Conservation (phyloP, 2,888 invertebrate genomes). For the Drosophila mulleri region DNA sequence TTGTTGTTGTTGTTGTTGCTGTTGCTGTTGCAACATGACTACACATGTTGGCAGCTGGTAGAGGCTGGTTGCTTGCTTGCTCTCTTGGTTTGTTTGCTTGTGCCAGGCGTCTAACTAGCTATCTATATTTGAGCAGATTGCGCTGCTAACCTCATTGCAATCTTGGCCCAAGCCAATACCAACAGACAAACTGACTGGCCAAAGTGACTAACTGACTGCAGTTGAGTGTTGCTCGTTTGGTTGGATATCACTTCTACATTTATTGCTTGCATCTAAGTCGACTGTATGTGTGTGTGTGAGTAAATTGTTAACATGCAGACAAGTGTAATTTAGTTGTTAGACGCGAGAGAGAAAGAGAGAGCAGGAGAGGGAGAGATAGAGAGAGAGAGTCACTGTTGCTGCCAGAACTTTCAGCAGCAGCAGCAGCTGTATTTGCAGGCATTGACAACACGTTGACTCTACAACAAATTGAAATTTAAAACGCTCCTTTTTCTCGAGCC, state of each 20-base stretch:
- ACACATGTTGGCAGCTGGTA: slow-evolving; percentile 70
- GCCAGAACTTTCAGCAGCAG: slow-evolving; percentile 55
- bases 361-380: neutral
- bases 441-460: slow-evolving; percentile 76
- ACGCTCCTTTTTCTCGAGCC: slow-evolving; percentile 41
- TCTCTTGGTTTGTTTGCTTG: slow-evolving; percentile 30
- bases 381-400: neutral
- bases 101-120: slow-evolving; percentile 73
- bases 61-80: slow-evolving; percentile 7
- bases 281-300: slow-evolving; percentile 33
- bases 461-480: slow-evolving; percentile 80
- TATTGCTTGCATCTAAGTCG: slow-evolving; percentile 56
- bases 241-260: slow-evolving; percentile 68
- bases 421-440: slow-evolving; percentile 20
- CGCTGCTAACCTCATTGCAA: slow-evolving; percentile 80
- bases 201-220: slow-evolving; percentile 57
- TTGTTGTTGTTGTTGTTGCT: slow-evolving; percentile 7
- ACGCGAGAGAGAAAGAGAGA: neutral
- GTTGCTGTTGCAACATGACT: slow-evolving; percentile 68
- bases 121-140: slow-evolving; percentile 82
- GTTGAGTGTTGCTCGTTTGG: slow-evolving; percentile 59
- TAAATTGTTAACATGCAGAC: slow-evolving; percentile 80
- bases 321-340: slow-evolving; percentile 82
- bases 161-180: slow-evolving; percentile 57
- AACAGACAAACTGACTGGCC: slow-evolving; percentile 57